Conservation (phyloP, 1,140 invertebrate species). For the Philaenus spumarius region DNA sequence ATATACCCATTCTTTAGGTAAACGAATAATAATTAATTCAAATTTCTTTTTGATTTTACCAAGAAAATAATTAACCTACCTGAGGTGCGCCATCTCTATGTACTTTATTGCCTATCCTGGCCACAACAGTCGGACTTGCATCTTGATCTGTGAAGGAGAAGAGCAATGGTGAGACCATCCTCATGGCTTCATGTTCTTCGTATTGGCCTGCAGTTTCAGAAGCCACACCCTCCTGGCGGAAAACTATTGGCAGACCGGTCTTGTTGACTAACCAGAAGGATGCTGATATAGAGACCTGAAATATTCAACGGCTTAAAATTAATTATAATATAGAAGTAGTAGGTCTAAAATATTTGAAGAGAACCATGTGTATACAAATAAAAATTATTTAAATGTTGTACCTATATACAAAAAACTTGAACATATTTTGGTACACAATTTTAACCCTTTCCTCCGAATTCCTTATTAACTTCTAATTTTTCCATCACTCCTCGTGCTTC, state of each 20-base stretch:
- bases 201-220: slow-evolving; percentile 86
- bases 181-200: slow-evolving; percentile 87
- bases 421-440: too few relatives aligned
- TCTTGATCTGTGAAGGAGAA: slow-evolving; percentile 91
- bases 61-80: slow-evolving; percentile 22
- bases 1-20: too few relatives aligned
- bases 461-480: too few relatives aligned
- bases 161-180: slow-evolving; percentile 86
- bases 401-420: too few relatives aligned
- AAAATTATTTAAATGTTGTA: too few relatives aligned
- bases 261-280: slow-evolving; percentile 96
- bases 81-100: slow-evolving; percentile 56
- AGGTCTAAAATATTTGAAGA: not conserved
- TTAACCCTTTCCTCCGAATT: too few relatives aligned
- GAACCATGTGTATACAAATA: too few relatives aligned
- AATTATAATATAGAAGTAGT: slow-evolving; percentile 7
- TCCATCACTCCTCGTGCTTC: too few relatives aligned
- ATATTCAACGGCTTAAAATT: slow-evolving; percentile 17
- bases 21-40: too few relatives aligned
- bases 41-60: too few relatives aligned
- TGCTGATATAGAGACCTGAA: slow-evolving; percentile 70
- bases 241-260: slow-evolving; percentile 89
- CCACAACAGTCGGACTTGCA: slow-evolving; percentile 53
- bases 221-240: slow-evolving; percentile 78
- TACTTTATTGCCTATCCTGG: slow-evolving; percentile 65